Base-by-base conservation (phyloP, 1,140 invertebrate genomes). In the Drosophila simulans region DNA sequence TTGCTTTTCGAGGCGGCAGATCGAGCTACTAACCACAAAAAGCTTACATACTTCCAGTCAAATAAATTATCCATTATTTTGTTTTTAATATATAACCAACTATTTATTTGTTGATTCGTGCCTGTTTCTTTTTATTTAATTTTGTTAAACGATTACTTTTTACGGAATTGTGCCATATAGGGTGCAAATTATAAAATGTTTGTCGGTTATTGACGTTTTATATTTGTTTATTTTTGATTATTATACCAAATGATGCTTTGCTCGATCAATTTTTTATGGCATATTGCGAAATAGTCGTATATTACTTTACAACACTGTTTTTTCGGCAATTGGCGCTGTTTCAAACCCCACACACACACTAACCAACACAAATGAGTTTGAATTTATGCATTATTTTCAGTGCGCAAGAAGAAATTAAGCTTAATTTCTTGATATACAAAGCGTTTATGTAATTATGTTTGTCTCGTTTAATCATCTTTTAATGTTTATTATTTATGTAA, bases 281-380 rank as follows among this genome's bases (percentile, higher is more conserved):
- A 25, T 31, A 27, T 40, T 34, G 25, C 17, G 1, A 25, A 17
- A 20, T 25, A 39, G 13, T 52, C 37, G 12, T 27, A 37, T 64
- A 42, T 2, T 31, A 12, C 15, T 15, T 43, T 56, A 22, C 49
- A 83, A 64, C 60, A 75, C 59, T 69, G 49, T 42, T 43, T 10
- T 10, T 25, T 62, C 37, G 71, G n/a, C 59, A 63, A 62, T 49
- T 55, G 22, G 48, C 51, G 83, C 74, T 86, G 83, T 88, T 86
- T 75, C 78, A 86, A 45, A 43, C 37, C 59, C 51, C 27, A 70
- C 45, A 60, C 45, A 48, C 22, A 35, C 55, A 66, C 46, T 48
- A 27, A 51, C 34, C 53, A 64, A 60, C 31, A 49, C n/a, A 62
- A 13, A 51, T 43, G 57, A 60, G 43, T 62, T 82, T 40, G 22